These are phyloP conservation scores for Odontomachus brunneus DNA, from an alignment of 1,140 invertebrate species.

Conservation along the genomic window DNA sequence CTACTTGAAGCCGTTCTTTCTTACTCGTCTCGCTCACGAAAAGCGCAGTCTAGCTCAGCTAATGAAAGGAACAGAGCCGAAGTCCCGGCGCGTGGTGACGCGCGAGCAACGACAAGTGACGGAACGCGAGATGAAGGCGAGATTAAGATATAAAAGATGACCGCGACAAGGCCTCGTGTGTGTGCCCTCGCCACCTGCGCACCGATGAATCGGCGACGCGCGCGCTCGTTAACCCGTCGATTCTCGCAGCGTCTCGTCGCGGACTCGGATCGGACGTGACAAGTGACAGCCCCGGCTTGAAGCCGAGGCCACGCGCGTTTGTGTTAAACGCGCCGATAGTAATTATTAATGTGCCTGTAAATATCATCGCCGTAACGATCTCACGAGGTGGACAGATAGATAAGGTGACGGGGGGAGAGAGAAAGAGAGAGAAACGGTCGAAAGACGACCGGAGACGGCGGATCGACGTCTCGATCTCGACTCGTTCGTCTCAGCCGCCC, in stretches of 20 bases:
- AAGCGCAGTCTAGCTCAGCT: too few relatives aligned
- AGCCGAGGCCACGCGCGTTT: background rate
- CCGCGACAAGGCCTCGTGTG: background rate
- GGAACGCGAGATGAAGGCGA: slow-evolving; percentile 1
- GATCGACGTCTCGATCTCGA: slow-evolving; percentile 58
- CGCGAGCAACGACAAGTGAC: slow-evolving; percentile 32
- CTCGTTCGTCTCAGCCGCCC: slow-evolving; percentile 13
- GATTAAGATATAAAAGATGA: slow-evolving; percentile 26
- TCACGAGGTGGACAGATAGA: too few relatives aligned
- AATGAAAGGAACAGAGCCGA: too few relatives aligned
- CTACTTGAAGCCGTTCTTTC: too few relatives aligned
- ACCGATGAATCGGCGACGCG: slow-evolving; percentile 35
- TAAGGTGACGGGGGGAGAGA: background rate
- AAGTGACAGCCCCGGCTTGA: slow-evolving; percentile 7
- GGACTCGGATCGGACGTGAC: background rate
- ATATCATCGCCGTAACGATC: slow-evolving; percentile 48
- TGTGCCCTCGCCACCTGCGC: slow-evolving; percentile 46
- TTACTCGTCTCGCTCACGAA: too few relatives aligned
- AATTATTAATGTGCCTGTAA: slow-evolving; percentile 48
- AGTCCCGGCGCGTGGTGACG: too few relatives aligned
- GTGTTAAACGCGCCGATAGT: slow-evolving; percentile 29
- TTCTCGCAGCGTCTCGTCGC: background rate
- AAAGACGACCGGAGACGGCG: slow-evolving; percentile 20
- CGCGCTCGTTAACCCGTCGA: slow-evolving; percentile 44
- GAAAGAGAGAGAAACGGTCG: too few relatives aligned